These are phyloP conservation scores for Dastarcus helophoroides DNA, from an alignment of 2,888 invertebrate species.

Conservation along the genomic window DNA sequence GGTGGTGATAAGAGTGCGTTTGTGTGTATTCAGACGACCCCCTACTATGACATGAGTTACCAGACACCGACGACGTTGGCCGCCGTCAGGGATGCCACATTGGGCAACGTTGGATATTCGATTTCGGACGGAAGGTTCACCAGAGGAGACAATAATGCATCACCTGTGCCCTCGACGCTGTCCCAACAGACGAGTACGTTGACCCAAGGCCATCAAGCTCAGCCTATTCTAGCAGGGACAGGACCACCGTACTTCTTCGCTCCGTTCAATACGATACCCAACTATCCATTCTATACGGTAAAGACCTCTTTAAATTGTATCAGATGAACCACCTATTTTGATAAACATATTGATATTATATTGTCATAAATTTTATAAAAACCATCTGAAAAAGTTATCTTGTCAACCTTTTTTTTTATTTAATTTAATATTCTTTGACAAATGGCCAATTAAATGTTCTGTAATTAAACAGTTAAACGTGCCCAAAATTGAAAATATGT, in stretches of 20 bases:
- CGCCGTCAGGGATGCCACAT: conserved; percentile 53
- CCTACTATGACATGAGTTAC: conserved; percentile 65
- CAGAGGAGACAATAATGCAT: conserved; percentile 67
- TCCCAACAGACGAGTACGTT: conserved; percentile 55
- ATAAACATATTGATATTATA: no score
- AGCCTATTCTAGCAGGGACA: conserved; percentile 46
- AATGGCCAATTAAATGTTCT: no score
- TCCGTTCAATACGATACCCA: conserved; percentile 53
- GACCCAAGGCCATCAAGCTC: conserved; percentile 44
- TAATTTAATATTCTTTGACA: no score
- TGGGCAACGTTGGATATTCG: conserved; percentile 56
- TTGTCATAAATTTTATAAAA: no score
- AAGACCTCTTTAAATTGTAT: conserved; percentile 28
- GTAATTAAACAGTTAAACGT: no score
- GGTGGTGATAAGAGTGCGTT: conserved; percentile 24
- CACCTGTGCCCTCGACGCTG: conserved; percentile 66
- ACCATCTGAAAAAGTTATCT: no score
- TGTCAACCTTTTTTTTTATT: no score
- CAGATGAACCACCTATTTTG: no score
- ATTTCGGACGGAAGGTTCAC: conserved; percentile 60
- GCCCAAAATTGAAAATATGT: no score
- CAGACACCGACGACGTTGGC: conserved; percentile 61
- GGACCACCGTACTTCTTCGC: conserved; percentile 66
- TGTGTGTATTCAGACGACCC: conserved; percentile 36
- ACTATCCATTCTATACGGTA: conserved; percentile 65